Conservation (phyloP, 64 coral and sea anemone species). For the Catalaphyllia jardinei region DNA sequence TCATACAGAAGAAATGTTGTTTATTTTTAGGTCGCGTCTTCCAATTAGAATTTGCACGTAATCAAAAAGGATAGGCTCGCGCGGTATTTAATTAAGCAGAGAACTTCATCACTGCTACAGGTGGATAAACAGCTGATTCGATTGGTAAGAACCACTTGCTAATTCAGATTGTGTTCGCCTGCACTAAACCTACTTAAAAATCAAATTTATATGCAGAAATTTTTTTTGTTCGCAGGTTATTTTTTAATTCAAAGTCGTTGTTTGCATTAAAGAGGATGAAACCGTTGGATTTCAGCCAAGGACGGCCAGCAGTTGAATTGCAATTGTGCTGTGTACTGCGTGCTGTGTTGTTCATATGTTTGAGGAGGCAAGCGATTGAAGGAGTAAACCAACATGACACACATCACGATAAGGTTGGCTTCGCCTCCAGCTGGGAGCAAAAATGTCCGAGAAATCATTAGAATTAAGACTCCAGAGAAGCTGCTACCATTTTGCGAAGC, state of each 20-base stretch:
- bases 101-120: not conserved
- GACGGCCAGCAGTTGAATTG: not conserved
- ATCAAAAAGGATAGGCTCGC: constrained; percentile 23
- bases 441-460: constrained; percentile 42
- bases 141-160: not conserved
- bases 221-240: not conserved
- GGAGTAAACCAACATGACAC: constrained; percentile 26
- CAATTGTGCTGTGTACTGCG: not conserved
- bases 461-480: constrained; percentile 63
- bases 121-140: not conserved
- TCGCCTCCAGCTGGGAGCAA: constrained; percentile 26
- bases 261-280: not conserved
- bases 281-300: constrained; percentile 27
- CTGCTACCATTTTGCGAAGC: constrained; percentile 21
- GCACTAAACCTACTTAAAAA: not conserved
- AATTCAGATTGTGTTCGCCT: constrained; percentile 19
- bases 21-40: not conserved
- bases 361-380: not conserved
- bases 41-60: constrained; percentile 9
- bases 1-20: not conserved
- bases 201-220: not conserved
- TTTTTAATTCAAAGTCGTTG: not conserved
- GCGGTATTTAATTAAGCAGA: not conserved
- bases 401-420: constrained; percentile 51
- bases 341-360: not conserved